These are phyloP conservation scores for Lepidochitona cinerea DNA, from an alignment of 2,888 invertebrate species.

Conservation along the genomic window DNA sequence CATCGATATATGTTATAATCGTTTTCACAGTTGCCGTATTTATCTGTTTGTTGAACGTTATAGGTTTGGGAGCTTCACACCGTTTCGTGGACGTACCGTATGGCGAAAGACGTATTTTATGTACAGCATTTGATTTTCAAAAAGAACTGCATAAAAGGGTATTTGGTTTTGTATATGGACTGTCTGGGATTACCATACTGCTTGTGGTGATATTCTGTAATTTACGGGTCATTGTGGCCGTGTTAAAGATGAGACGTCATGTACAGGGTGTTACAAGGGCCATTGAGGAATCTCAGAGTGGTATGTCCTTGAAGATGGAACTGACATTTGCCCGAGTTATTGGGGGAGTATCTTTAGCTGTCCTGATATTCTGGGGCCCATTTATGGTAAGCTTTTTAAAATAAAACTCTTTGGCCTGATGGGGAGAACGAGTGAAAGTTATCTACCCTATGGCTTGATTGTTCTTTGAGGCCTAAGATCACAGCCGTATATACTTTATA, in stretches of 20 bases:
- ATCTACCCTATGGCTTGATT: no score
- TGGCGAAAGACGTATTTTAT: not conserved
- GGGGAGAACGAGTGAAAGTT: no score
- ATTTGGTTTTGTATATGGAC: not conserved
- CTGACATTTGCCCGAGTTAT: not conserved
- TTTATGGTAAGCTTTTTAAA: constrained; percentile 3
- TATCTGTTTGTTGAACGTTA: not conserved
- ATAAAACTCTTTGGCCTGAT: no score
- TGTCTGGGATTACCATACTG: not conserved
- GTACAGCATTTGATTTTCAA: not conserved
- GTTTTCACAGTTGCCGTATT: not conserved
- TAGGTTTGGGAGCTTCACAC: not conserved
- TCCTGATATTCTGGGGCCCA: not conserved
- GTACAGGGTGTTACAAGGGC: not conserved
- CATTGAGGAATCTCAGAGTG: not conserved
- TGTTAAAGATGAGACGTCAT: not conserved
- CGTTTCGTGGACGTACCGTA: not conserved
- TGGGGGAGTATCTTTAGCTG: not conserved
- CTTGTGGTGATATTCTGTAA: not conserved
- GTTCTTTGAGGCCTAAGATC: no score
- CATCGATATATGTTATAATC: not conserved
- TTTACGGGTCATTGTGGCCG: not conserved
- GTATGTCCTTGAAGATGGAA: not conserved
- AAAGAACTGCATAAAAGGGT: not conserved
- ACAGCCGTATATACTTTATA: no score